Evolutionary conservation across 1,140 invertebrate genomes (phyloP).

Genomic region (Druon quercuslanigerum): DNA sequence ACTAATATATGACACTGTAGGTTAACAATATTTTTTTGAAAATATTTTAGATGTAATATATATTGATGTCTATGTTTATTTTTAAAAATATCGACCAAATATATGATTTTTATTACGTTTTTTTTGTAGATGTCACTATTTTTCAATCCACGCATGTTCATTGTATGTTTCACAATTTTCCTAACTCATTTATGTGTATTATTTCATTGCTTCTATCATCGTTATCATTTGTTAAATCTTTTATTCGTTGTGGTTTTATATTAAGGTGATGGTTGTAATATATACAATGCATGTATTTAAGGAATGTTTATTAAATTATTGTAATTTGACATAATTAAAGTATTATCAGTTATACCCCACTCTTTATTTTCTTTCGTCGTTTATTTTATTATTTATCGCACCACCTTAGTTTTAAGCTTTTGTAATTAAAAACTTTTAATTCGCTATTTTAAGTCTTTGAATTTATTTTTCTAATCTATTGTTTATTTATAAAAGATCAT

Average conservation of each 20-base stretch:
- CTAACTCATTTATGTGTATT: conserved; percentile 49
- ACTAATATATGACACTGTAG: neutral
- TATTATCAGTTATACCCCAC: conserved; percentile 61
- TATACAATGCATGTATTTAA: conserved; percentile 67
- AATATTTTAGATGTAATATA: conserved; percentile 17
- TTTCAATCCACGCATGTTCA: conserved; percentile 40
- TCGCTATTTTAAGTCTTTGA: conserved; percentile 2
- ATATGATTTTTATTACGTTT: conserved; percentile 26
- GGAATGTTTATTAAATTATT: conserved; percentile 70
- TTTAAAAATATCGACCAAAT: conserved; percentile 23
- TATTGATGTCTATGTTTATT: neutral
- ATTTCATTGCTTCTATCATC: conserved; percentile 43
- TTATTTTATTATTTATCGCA: conserved; percentile 1
- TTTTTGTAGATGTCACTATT: conserved; percentile 37
- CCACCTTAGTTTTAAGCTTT: conserved; percentile 19
- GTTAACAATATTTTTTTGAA: neutral
- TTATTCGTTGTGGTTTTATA: conserved; percentile 55
- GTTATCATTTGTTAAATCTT: conserved; percentile 47
- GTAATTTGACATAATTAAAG: conserved; percentile 68
- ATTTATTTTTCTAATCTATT: neutral
- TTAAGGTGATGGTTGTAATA: conserved; percentile 69
- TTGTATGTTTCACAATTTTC: conserved; percentile 39
- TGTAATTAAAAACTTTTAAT: neutral
- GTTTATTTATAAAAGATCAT: neutral
- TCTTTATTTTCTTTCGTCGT: conserved; percentile 45